phyloP scores from a whole-genome alignment of 2,888 invertebrate species.

The Tanypteryx hageni region DNA sequence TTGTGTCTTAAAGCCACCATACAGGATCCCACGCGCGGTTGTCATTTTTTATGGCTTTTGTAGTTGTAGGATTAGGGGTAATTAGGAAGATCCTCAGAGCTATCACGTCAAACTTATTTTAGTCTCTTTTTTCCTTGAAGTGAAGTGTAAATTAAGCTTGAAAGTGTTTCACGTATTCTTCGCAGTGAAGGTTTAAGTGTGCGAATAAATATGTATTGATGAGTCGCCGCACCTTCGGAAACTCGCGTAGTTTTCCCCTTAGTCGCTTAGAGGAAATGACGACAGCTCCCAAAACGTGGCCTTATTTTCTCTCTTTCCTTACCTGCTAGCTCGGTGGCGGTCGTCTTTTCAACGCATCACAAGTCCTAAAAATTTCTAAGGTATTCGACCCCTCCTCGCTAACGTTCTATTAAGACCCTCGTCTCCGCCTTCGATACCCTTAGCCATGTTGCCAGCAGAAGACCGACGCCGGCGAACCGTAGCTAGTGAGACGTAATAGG shows the following conservation, averaged over 20 bases:
- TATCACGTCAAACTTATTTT: too few relatives aligned
- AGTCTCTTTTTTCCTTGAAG: too few relatives aligned
- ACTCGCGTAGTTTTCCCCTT: not conserved
- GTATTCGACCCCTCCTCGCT: slow-evolving; percentile 41
- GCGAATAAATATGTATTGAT: not conserved
- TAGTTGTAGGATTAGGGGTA: too few relatives aligned
- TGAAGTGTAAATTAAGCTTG: too few relatives aligned
- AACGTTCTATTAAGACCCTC: not conserved
- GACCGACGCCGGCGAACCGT: not conserved
- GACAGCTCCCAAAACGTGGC: slow-evolving; percentile 34
- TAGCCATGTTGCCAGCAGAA: not conserved
- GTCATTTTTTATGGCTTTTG: too few relatives aligned
- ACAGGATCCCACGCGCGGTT: too few relatives aligned
- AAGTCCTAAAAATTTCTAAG: slow-evolving; percentile 14
- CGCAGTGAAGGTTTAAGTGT: not conserved
- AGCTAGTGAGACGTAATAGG: not conserved
- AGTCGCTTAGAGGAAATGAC: not conserved
- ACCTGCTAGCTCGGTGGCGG: not conserved
- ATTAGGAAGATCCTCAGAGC: too few relatives aligned
- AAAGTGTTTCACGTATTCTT: too few relatives aligned
- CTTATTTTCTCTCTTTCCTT: slow-evolving; percentile 1
- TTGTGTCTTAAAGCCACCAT: too few relatives aligned
- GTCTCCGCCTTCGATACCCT: not conserved
- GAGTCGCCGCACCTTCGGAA: not conserved
- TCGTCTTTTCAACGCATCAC: slow-evolving; percentile 16